phyloP scores from a whole-genome alignment of 2,888 invertebrate genomes.

The Craniophora ligustri region DNA sequence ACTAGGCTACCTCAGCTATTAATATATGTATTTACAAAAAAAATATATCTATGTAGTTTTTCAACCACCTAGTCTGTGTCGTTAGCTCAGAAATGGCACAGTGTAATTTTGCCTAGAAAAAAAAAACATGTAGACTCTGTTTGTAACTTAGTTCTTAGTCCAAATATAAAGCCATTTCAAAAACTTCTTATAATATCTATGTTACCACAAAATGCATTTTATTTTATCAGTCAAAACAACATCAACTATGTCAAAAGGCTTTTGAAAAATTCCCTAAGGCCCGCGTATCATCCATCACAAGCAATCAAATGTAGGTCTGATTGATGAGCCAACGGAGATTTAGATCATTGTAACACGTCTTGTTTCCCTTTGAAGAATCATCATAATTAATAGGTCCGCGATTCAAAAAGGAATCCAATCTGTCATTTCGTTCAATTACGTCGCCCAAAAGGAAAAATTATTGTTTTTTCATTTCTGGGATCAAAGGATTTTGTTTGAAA shows the following conservation, averaged over 20 bases:
- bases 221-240: not conserved
- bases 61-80: too few relatives aligned
- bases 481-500: conserved; percentile 15
- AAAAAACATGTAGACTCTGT: too few relatives aligned
- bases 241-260: not conserved
- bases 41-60: too few relatives aligned
- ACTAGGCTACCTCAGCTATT: too few relatives aligned
- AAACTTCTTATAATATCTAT: too few relatives aligned
- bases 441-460: conserved; percentile 12
- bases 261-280: conserved; percentile 5
- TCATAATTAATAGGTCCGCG: conserved; percentile 43
- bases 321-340: conserved; percentile 39
- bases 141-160: too few relatives aligned
- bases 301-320: conserved; percentile 32
- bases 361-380: conserved; percentile 33
- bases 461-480: not conserved
- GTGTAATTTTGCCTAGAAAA: too few relatives aligned
- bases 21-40: too few relatives aligned
- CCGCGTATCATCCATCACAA: conserved; percentile 33
- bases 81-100: too few relatives aligned
- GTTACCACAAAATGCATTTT: too few relatives aligned
- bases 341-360: conserved; percentile 24
- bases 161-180: too few relatives aligned
- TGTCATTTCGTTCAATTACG: conserved; percentile 45
- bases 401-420: conserved; percentile 36